Conservation (phyloP, 1,140 invertebrate genomes). For the Solen grandis region DNA sequence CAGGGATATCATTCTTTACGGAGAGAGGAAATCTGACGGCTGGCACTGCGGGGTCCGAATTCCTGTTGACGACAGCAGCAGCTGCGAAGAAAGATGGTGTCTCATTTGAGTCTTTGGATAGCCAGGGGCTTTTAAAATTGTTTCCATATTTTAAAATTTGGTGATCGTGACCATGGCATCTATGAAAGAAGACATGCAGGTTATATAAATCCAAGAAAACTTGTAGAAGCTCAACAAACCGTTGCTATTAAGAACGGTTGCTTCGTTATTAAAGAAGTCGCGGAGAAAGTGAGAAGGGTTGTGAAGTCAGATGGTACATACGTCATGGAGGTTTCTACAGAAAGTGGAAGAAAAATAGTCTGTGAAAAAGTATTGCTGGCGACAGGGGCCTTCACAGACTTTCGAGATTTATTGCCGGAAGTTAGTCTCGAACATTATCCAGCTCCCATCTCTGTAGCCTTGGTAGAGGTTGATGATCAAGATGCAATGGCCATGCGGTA, state of each 20-base stretch:
- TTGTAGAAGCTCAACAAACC: constrained; percentile 54
- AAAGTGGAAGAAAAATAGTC: constrained; percentile 26
- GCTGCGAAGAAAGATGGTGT: not conserved
- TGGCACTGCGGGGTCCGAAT: constrained; percentile 23
- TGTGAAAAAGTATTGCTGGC: constrained; percentile 58
- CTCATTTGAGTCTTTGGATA: not conserved
- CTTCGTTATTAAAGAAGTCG: constrained; percentile 53
- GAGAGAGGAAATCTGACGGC: constrained; percentile 60
- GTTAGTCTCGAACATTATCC: constrained; percentile 12
- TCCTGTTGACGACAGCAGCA: constrained; percentile 4
- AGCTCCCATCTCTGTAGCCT: constrained; percentile 48
- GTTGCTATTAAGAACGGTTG: constrained; percentile 48
- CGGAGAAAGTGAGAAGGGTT: constrained; percentile 3
- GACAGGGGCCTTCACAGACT: constrained; percentile 65
- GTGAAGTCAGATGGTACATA: constrained; percentile 18
- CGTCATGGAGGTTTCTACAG: constrained; percentile 56
- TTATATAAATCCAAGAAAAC: constrained; percentile 61
- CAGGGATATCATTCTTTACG: constrained; percentile 62
- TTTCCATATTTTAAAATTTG: constrained; percentile 57
- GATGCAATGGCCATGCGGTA: constrained; percentile 47
- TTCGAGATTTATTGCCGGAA: constrained; percentile 52
- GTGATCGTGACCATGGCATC: constrained; percentile 18
- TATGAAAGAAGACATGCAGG: constrained; percentile 53
- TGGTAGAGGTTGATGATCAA: constrained; percentile 56
- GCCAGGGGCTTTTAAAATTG: not conserved